These are phyloP conservation scores for Drosophila paucipuncta DNA, from an alignment of 2,888 invertebrate species.

Conservation along the genomic window DNA sequence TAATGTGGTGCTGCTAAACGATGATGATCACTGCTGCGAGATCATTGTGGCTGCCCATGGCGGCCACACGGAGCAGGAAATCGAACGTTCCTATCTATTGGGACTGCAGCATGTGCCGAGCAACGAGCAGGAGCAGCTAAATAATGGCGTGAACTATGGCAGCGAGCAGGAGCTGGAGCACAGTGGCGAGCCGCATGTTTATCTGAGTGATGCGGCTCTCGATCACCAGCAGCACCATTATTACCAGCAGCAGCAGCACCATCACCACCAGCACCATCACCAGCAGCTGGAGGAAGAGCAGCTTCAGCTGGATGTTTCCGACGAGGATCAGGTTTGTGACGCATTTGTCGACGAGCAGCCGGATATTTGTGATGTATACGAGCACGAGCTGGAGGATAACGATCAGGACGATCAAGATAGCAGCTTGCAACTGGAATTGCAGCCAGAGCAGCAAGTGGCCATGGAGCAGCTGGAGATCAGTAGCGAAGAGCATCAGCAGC, in stretches of 20 bases:
- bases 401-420: constrained; percentile 50
- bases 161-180: constrained; percentile 31
- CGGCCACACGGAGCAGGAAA: constrained; percentile 39
- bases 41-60: constrained; percentile 59
- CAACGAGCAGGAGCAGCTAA: constrained; percentile 24
- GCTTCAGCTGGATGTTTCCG: constrained; percentile 42
- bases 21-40: constrained; percentile 67
- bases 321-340: constrained; percentile 51
- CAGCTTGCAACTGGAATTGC: constrained; percentile 21
- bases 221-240: constrained; percentile 36
- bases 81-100: constrained; percentile 51
- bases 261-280: constrained; percentile 20
- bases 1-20: constrained; percentile 55
- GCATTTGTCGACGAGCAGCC: constrained; percentile 57
- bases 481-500: not conserved
- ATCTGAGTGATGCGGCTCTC: constrained; percentile 70
- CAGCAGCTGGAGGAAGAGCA: constrained; percentile 33
- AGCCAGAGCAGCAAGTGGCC: constrained; percentile 22
- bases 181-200: constrained; percentile 43
- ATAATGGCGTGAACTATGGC: constrained; percentile 26
- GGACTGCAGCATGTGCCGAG: constrained; percentile 22
- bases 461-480: constrained; percentile 25
- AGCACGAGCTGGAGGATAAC: constrained; percentile 67
- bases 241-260: constrained; percentile 13
- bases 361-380: constrained; percentile 68